These are phyloP conservation scores for Argentina silus DNA, from an alignment of 2,797 vertebrate species.

Conservation along the genomic window DNA sequence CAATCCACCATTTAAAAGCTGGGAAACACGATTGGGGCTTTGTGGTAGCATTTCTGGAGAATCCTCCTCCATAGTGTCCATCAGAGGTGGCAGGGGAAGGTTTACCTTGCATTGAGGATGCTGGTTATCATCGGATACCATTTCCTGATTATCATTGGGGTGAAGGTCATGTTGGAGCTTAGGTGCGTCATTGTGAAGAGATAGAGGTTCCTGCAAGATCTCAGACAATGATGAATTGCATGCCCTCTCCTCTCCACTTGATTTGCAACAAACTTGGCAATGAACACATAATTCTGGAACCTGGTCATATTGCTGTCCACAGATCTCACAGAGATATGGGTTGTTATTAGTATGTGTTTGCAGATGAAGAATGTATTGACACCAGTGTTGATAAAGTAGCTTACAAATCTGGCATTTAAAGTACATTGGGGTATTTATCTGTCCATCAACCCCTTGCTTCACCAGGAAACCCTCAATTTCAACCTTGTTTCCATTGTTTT, in stretches of 20 bases:
- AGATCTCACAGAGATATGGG: conserved; percentile 38
- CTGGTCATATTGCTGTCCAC: conserved; percentile 47
- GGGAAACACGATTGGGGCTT: not conserved
- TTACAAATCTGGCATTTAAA: conserved; percentile 59
- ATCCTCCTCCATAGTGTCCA: not conserved
- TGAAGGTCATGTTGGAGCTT: not conserved
- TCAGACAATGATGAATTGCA: conserved; percentile 38
- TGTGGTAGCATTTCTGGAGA: not conserved
- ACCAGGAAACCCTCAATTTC: conserved; percentile 42
- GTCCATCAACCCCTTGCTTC: conserved; percentile 25
- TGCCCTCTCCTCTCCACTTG: conserved; percentile 48
- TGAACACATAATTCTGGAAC: conserved; percentile 33
- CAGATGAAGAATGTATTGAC: conserved; percentile 58
- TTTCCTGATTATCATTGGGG: conserved; percentile 7
- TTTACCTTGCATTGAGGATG: not conserved
- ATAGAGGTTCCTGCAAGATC: conserved; percentile 21
- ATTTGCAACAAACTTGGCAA: conserved; percentile 49
- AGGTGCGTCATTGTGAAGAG: not conserved
- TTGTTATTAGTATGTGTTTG: conserved; percentile 41
- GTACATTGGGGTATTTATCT: conserved; percentile 34
- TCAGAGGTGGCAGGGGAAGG: not conserved
- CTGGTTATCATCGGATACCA: not conserved
- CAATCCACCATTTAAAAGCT: not conserved
- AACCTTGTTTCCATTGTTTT: not conserved
- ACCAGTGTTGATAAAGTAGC: conserved; percentile 47